These are phyloP conservation scores for Diacarnus erythraeanus DNA, from an alignment of 37 sponge, comb jelly and placozoan species.

Conservation along the genomic window DNA sequence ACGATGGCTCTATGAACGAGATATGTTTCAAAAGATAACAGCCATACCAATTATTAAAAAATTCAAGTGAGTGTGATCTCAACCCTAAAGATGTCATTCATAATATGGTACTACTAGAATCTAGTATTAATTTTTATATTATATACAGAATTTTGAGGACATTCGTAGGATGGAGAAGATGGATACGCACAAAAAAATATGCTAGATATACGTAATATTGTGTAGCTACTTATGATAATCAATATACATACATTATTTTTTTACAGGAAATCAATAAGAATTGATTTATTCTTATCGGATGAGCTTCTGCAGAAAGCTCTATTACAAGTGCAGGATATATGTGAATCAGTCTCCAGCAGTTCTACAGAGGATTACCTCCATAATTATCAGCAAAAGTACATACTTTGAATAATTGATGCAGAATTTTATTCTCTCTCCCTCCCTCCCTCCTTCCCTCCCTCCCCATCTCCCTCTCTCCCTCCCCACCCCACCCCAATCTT, in stretches of 20 bases:
- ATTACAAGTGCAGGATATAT: background rate
- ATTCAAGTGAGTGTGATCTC: slow-evolving; percentile 37
- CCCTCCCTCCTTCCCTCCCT: too few species aligned
- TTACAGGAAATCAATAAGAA: background rate
- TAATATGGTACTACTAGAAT: background rate
- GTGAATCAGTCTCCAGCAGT: slow-evolving; percentile 9
- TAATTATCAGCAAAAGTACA: background rate
- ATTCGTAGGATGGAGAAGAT: slow-evolving; percentile 36
- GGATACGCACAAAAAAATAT: slow-evolving; percentile 3
- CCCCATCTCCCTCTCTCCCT: too few species aligned
- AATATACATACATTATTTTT: too few species aligned
- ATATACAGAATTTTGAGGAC: slow-evolving; percentile 19
- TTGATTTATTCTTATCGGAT: slow-evolving; percentile 2
- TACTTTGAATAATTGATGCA: background rate
- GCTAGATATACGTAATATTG: background rate
- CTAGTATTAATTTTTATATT: background rate
- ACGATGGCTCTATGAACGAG: slow-evolving; percentile 61
- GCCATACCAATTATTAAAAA: slow-evolving; percentile 27
- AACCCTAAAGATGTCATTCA: too few species aligned
- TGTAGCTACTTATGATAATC: too few species aligned
- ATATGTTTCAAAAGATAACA: slow-evolving; percentile 22
- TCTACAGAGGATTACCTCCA: background rate
- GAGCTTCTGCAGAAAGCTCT: slow-evolving; percentile 8
- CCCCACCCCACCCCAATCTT: too few species aligned
- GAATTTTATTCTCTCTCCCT: background rate